Percentiles rank a stretch among this genome's conserved stretches.
Conservation (phyloP, 2,888 invertebrate genomes). For the Alloscopus bannaensis region DNA sequence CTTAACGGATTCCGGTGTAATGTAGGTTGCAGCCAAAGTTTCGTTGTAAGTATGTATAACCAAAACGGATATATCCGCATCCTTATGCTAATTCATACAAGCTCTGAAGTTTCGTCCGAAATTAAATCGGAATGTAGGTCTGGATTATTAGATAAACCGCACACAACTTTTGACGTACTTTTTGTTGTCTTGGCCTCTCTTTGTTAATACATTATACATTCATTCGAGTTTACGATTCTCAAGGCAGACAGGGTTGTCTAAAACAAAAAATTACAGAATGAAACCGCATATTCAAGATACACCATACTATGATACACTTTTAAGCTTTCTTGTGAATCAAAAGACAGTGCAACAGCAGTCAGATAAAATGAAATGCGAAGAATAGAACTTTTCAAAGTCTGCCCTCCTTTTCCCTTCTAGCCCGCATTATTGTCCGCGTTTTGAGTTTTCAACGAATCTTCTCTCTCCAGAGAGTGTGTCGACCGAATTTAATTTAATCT, state of each 20-base stretch:
- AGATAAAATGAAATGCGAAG: conserved; percentile 17
- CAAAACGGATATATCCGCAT: no score
- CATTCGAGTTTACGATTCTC: conserved; percentile 33
- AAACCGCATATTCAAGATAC: conserved; percentile 5
- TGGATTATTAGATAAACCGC: conserved; percentile 7
- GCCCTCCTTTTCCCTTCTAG: conserved; percentile 7
- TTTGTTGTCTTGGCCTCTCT: no score
- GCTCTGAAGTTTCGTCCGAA: background rate
- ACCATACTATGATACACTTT: no score
- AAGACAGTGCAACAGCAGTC: conserved; percentile 30
- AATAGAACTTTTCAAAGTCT: conserved; percentile 5
- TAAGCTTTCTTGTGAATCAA: conserved; percentile 8
- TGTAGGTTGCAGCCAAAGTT: conserved; percentile 43
- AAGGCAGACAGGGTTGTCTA: conserved; percentile 34
- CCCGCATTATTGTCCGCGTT: no score
- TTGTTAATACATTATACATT: conserved; percentile 12
- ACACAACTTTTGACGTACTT: conserved; percentile 4
- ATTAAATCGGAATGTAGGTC: conserved; percentile 24
- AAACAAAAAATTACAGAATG: conserved; percentile 24
- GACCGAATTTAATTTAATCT: conserved; percentile 48
- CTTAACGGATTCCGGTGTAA: conserved; percentile 30
- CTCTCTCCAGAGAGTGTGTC: no score
- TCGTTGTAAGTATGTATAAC: no score
- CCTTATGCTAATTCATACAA: no score
- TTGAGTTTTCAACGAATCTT: no score